These are phyloP conservation scores for Saturnia pavonia DNA, from an alignment of 2,888 invertebrate species.

Conservation along the genomic window DNA sequence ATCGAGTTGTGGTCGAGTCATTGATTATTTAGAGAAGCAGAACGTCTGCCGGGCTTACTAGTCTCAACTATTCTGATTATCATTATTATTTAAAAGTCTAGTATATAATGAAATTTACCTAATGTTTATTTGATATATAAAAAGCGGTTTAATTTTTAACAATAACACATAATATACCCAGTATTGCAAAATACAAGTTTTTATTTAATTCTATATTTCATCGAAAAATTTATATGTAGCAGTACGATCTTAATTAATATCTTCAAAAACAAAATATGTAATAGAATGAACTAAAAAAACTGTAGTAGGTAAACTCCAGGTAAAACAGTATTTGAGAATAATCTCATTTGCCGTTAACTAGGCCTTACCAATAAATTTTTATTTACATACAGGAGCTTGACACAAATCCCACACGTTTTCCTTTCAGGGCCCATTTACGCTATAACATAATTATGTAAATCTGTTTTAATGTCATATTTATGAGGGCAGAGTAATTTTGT, in stretches of 20 bases:
- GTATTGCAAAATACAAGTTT: too few relatives aligned
- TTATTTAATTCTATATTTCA: too few relatives aligned
- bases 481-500: neutral
- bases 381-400: neutral
- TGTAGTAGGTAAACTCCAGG: neutral
- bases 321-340: slow-evolving; percentile 2
- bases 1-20: too few relatives aligned
- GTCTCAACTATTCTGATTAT: neutral
- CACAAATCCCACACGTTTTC: neutral
- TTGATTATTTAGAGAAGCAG: too few relatives aligned
- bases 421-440: slow-evolving; percentile 1
- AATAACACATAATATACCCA: neutral
- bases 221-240: too few relatives aligned
- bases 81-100: too few relatives aligned
- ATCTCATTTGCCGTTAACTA: neutral
- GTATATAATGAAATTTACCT: neutral
- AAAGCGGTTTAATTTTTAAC: neutral
- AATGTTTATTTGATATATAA: neutral
- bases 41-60: too few relatives aligned
- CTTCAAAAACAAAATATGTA: too few relatives aligned
- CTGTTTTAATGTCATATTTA: neutral
- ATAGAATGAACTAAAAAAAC: too few relatives aligned
- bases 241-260: too few relatives aligned
- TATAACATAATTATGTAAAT: slow-evolving; percentile 13
- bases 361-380: slow-evolving; percentile 9